Evolutionary conservation across 2,113 vertebrate species (phyloP).

Genomic region (Gymnarchus niloticus): DNA sequence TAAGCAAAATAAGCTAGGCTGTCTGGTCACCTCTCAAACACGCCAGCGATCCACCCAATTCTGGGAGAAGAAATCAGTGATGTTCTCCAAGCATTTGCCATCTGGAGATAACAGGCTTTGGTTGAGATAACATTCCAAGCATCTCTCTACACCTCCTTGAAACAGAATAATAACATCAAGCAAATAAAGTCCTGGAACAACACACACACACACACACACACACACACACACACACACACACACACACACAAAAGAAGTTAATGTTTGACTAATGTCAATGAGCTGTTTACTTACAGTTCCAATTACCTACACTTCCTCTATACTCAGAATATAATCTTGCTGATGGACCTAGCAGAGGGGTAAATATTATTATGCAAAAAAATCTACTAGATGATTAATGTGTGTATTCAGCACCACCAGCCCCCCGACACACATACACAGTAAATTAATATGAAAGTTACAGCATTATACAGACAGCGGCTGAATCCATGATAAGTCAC

Average conservation of each 20-base stretch:
- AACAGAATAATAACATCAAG: not conserved
- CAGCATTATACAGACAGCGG: not conserved
- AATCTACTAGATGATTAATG: not conserved
- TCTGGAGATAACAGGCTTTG: not conserved
- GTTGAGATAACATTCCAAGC: not conserved
- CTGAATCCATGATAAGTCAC: not conserved
- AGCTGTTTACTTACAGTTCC: not conserved
- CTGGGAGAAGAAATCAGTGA: not conserved
- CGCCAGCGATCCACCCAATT: not conserved
- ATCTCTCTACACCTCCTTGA: not conserved
- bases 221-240: no score
- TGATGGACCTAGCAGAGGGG: not conserved
- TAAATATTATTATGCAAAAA: not conserved
- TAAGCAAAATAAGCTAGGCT: not conserved
- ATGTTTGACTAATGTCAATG: no score
- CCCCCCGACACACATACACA: not conserved
- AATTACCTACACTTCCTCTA: not conserved
- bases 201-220: not conserved
- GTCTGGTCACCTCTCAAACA: not conserved
- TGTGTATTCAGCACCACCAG: not conserved
- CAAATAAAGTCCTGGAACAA: not conserved
- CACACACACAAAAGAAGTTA: no score
- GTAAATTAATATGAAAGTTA: not conserved
- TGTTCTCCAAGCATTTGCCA: not conserved
- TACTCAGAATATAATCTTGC: not conserved